A percentile compares a stretch with the other conserved stretches of the same genome.
Evolutionary conservation across 1,140 invertebrate genomes (phyloP).

Genomic region (Lepeophtheirus salmonis): DNA sequence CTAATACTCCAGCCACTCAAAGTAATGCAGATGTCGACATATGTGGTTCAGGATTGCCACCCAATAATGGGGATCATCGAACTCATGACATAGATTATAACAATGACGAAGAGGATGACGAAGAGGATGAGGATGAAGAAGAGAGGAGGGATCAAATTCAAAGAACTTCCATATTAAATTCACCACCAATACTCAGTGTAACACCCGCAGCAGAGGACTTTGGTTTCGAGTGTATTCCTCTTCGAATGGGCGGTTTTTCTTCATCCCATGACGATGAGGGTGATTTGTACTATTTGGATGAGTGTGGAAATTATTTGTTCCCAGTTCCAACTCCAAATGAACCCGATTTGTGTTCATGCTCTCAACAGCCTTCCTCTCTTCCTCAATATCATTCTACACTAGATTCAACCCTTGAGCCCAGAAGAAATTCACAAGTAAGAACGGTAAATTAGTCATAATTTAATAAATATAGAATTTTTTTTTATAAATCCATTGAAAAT

Average conservation of each 20-base stretch:
- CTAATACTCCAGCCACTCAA: slow-evolving; percentile 14
- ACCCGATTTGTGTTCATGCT: not conserved
- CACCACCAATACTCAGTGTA: not conserved
- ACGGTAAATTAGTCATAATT: not conserved
- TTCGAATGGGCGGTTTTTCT: not conserved
- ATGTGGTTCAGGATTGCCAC: not conserved
- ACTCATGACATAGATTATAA: not conserved
- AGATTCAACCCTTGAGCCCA: not conserved
- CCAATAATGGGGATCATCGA: not conserved
- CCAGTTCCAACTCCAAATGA: slow-evolving; percentile 12
- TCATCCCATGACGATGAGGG: not conserved
- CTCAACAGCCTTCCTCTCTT: not conserved
- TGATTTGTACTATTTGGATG: slow-evolving; percentile 16
- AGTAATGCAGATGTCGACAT: not conserved
- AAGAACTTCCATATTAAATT: too few species aligned
- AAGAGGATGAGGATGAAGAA: not conserved
- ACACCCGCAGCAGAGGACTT: slow-evolving; percentile 7
- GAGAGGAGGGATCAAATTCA: too few species aligned
- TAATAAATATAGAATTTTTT: not conserved
- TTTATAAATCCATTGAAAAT: too few species aligned
- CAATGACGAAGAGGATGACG: slow-evolving; percentile 1
- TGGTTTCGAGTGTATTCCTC: slow-evolving; percentile 11
- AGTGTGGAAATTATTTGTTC: slow-evolving; percentile 17
- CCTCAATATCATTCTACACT: too few species aligned
- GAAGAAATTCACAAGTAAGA: not conserved